These are phyloP conservation scores for Glaucomys volans DNA, from an alignment of 2,113 vertebrate genomes.

Conservation along the genomic window DNA sequence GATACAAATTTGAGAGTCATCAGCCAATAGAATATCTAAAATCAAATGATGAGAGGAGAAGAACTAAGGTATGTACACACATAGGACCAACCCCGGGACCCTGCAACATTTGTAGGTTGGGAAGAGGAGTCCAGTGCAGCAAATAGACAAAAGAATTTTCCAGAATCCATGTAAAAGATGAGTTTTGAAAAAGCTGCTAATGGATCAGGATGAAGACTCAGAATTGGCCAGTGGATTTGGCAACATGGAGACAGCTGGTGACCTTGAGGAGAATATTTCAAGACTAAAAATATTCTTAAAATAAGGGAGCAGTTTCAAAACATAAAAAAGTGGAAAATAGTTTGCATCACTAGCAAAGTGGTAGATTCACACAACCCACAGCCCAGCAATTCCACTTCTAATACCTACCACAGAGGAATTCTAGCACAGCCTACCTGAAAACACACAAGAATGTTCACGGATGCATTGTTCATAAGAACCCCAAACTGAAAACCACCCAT, in stretches of 20 bases:
- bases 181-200: neutral
- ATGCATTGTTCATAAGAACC: no score
- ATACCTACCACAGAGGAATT: neutral
- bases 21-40: neutral
- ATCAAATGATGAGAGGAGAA: neutral
- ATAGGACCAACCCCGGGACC: no score
- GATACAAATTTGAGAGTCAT: neutral
- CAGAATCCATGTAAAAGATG: neutral
- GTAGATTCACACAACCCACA: neutral
- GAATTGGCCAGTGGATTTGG: neutral
- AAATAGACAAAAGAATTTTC: neutral
- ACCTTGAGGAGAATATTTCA: constrained; percentile 5
- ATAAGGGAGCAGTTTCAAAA: neutral
- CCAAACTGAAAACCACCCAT: neutral
- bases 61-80: neutral
- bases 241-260: neutral
- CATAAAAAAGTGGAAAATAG: neutral
- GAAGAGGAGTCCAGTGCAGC: neutral
- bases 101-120: neutral
- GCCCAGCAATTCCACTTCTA: neutral
- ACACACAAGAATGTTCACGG: neutral
- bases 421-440: neutral
- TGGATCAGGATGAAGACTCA: neutral
- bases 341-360: neutral
- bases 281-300: neutral